Evolutionary conservation across 2,113 vertebrate species (phyloP).

Genomic region (Pelmatolapia mariae): DNA sequence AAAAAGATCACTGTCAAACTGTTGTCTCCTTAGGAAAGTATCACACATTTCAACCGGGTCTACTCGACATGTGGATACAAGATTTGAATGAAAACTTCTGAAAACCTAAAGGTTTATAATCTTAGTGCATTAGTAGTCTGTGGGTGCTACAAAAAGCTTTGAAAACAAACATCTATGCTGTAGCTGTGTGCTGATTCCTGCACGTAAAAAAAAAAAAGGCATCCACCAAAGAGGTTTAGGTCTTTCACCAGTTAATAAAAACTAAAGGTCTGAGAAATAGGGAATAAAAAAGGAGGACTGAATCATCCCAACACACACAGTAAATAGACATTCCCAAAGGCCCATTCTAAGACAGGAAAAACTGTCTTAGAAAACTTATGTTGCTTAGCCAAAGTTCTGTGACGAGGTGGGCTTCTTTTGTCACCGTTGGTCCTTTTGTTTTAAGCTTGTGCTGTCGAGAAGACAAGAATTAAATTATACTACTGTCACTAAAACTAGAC

Average conservation of each 20-base stretch:
- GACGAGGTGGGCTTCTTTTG: background rate
- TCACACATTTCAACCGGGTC: background rate
- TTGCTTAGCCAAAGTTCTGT: background rate
- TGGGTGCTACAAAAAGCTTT: background rate
- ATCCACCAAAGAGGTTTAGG: background rate
- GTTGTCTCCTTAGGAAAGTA: background rate
- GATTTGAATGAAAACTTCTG: background rate
- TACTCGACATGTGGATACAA: background rate
- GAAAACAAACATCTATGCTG: background rate
- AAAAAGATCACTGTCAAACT: background rate
- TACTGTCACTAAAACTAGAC: background rate
- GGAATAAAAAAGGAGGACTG: background rate
- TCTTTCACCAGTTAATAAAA: background rate
- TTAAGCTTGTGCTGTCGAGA: background rate
- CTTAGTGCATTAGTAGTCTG: background rate
- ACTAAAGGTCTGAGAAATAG: background rate
- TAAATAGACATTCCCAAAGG: background rate
- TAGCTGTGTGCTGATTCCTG: background rate
- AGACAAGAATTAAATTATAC: background rate
- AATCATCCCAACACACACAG: background rate
- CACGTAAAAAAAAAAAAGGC: background rate
- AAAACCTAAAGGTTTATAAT: background rate
- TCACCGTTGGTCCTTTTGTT: background rate
- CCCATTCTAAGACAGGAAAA: background rate
- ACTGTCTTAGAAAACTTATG: background rate